Base-by-base conservation (phyloP, 2,888 invertebrate species). In the Odontocolon sp. region DNA sequence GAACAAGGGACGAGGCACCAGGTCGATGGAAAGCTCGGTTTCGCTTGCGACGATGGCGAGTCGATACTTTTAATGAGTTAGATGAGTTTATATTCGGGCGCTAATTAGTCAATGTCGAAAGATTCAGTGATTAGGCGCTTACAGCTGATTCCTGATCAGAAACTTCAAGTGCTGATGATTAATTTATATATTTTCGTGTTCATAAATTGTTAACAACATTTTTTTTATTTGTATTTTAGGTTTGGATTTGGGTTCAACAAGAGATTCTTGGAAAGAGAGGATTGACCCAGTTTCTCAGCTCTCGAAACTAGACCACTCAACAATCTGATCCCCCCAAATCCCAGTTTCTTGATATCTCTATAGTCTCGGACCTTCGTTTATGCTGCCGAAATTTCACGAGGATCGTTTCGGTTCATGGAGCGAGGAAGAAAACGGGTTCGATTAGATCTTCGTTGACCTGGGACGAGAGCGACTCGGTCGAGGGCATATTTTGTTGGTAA, bases 211-310 rank as follows among this genome's bases (percentile, higher is more conserved):
- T 9, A 9, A 9, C 8, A 4, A 6, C 3, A 6, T 3, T 3
- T 28, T 4, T 4, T 28, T 28, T 3, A 6, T 4, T 28, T 6
- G 31, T 28, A 28, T 28, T 28, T 28, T 28, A 28, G 3, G 31
- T 4, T 21, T 8, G 38, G 47, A 9, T 2, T 2, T 38, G 14
- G 54, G 6, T 23, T 14, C n/a, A 64, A 14, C 21, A 38, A 57
- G 26, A 57, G 38, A 42, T 71, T 70, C 67, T 52, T 45, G 21
- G 47, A 38, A 57, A 64, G 61, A 47, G 23, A n/a, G 67, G 61
- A 56, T 68, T 71, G 71, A 78, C 78, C 78, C 40, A 78, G 56
- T 78, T 76, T 63, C 78, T 56, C 71, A 67, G 52, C 75, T 54
- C 18, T 33, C 38, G 52, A 18, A 69, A 47, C 45, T 47, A 56